Evolutionary conservation across 92 coral and sea anemone species (phyloP), one percentile per base, ranked within the genome.

Genomic region (Blastomussa wellsi): DNA sequence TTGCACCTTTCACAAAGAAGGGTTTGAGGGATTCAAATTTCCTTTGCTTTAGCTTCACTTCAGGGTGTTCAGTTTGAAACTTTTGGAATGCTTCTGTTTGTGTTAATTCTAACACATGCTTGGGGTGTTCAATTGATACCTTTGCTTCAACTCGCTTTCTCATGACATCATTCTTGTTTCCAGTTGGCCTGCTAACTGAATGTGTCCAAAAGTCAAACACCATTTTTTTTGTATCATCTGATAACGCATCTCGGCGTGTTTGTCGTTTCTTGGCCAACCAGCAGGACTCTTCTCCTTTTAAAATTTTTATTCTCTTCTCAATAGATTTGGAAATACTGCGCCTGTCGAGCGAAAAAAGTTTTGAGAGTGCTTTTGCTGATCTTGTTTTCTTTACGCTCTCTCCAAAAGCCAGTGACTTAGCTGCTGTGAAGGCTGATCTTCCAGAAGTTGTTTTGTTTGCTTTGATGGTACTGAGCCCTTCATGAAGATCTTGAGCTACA

Each of bases 61-160:
- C 68, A 0, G 81, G 81, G 20, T 52, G 55, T 41, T 14, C 77
- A 33, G n/a, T n/a, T n/a, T 72, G 76, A 17, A 91, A 85, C 53
- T 88, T 86, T 71, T 80, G 51, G 64, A 75, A 92, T 37, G 78
- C 90, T 69, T 90, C 93, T 24, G 93, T 82, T 82, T 86, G 93
- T 68, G 80, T 86, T 51, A 89, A 89, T 64, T 92, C 90, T 11
- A 92, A 87, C 42, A 86, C 92, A 29, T 92, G 89, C 81, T 89
- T 89, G 4, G 83, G 86, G n/a, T 89, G 92, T 51, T 88, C 77
- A 10, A 86, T 69, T n/a, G n/a, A 83, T 91, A 74, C 42, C 82
- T 48, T 44, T 86, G 76, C 38, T 70, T 81, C 90, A 4, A 67
- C 82, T 49, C 88, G 37, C 62, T 88, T 82, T 52, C 85, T 88